Conservation (phyloP, 2,888 invertebrate species). For the Lithophane ornitopus region DNA sequence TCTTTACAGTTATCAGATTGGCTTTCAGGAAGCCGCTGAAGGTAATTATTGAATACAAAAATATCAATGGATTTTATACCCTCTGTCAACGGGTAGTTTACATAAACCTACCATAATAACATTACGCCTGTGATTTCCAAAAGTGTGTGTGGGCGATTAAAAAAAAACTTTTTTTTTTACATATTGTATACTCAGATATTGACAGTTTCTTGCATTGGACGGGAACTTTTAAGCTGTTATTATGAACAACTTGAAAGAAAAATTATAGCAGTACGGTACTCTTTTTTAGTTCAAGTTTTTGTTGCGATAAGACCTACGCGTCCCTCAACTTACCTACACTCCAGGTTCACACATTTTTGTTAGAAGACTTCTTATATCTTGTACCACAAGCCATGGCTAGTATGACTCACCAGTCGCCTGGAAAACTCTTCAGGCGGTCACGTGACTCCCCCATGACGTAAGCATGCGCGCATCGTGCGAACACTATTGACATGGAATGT, state of each 20-base stretch:
- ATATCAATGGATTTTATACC: background rate
- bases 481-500: constrained; percentile 71
- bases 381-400: constrained; percentile 56
- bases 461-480: constrained; percentile 68
- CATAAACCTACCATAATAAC: background rate
- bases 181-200: background rate
- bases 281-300: background rate
- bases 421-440: constrained; percentile 84
- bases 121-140: background rate
- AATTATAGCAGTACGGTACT: too few species aligned
- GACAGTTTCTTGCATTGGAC: background rate
- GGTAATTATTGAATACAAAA: background rate
- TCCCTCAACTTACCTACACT: background rate
- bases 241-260: background rate
- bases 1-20: background rate
- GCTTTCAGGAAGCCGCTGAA: background rate
- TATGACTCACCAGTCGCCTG: constrained; percentile 80
- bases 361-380: constrained; percentile 51
- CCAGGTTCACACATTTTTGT: background rate
- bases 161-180: too few species aligned
- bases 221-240: background rate
- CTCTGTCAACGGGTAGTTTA: background rate
- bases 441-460: constrained; percentile 77
- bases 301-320: background rate
- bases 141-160: too few species aligned